Base-by-base conservation (phyloP, 1,140 invertebrate genomes). In the Varroa destructor region DNA sequence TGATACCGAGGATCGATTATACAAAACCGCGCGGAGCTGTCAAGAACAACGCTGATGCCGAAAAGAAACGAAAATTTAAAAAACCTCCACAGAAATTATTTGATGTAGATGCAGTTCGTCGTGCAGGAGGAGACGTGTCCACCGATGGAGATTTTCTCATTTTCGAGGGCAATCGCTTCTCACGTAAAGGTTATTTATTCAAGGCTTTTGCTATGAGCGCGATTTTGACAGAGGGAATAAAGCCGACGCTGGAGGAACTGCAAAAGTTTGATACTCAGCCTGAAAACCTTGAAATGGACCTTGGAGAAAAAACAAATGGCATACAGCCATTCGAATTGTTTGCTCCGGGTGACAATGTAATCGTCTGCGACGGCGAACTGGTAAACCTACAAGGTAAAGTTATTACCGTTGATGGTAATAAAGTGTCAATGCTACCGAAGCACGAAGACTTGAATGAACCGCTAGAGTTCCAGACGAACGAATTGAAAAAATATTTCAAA, bases 1-100 rank as follows among this genome's bases (percentile, higher is more conserved):
- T 99, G 6, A 81, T 99, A 8, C 95, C 96, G 6, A 85, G 96
- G 75, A 94, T 99, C 76, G 96, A 99, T 78, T 99, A 98, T 77
- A 91, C 89, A 0, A 84, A 89, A 74, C 85, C 89, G 70, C 82
- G 95, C 75, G 95, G 94, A 43, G 89, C 91, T 43, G 78, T 93
- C 4, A 67, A 67, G 36, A 67, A 46, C 61, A 40, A 40, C 12
- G 14, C 61, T 4, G 89, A 93, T 76, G 84, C 84, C 67, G 90
- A 93, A 0, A 93, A 93, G 80, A 83, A 89, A n/a, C 93, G 93
- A 77, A 90, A 90, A 79, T 90, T 90, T 77, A 83, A 88, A 43
- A 84, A 89, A 43, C 93, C 94, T 0, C 81, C 87, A 0, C 87
- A 90, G 1, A 97, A 96, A 81, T 87, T 92, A 0, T 98, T 99